Conservation (phyloP, 2,888 invertebrate genomes). For the Trissolcus brochymenae region DNA sequence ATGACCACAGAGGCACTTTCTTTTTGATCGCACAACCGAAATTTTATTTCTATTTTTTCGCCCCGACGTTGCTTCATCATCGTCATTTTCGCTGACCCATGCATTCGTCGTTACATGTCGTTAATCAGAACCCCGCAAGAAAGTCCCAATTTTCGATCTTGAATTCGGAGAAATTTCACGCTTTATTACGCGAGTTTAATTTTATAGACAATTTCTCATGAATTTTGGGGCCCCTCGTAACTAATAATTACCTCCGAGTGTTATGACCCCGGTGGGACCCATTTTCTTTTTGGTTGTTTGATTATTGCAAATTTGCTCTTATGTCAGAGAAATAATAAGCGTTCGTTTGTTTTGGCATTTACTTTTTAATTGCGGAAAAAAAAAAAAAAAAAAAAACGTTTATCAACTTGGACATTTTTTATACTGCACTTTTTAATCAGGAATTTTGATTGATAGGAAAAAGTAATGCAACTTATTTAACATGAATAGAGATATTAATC, state of each 20-base stretch:
- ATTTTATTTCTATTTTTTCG: conserved; percentile 45
- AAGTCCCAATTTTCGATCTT: conserved; percentile 33
- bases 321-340: too few relatives aligned
- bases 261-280: too few relatives aligned
- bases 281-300: too few relatives aligned
- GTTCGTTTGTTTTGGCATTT: too few relatives aligned
- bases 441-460: too few relatives aligned
- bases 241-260: conserved; percentile 16
- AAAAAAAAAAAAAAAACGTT: too few relatives aligned
- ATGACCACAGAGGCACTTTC: conserved; percentile 46
- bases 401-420: too few relatives aligned
- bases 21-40: conserved; percentile 37
- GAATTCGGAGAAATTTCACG: conserved; percentile 43
- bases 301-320: too few relatives aligned
- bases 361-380: too few relatives aligned
- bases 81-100: conserved; percentile 50
- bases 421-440: too few relatives aligned
- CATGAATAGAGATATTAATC: conserved; percentile 19
- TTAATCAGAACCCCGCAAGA: conserved; percentile 39
- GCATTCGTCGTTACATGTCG: conserved; percentile 26
- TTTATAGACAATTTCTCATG: conserved; percentile 9
- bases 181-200: conserved; percentile 18
- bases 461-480: conserved; percentile 1
- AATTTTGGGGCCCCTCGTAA: conserved; percentile 12
- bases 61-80: conserved; percentile 46